Evolutionary conservation across 2,113 vertebrate species (phyloP).

Genomic region (Myotis lucifugus): DNA sequence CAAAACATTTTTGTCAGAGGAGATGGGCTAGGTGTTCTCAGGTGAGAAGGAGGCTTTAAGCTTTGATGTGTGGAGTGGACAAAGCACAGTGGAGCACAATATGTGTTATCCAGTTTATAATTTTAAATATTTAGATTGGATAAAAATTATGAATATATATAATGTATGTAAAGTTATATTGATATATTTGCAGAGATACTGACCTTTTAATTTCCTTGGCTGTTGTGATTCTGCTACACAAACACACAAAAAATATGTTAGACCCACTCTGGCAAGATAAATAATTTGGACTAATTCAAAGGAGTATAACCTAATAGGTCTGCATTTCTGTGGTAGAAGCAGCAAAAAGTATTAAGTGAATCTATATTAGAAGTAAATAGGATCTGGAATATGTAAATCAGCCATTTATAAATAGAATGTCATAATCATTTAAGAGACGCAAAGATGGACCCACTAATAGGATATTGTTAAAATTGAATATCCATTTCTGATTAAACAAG

Average conservation of each 20-base stretch:
- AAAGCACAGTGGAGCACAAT: neutral
- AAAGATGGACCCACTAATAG: neutral
- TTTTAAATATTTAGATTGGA: neutral
- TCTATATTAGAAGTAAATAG: neutral
- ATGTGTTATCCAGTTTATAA: neutral
- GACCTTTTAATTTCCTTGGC: neutral
- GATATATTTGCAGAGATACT: neutral
- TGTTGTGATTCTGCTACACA: neutral
- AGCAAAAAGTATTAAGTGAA: neutral
- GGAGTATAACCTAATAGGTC: neutral
- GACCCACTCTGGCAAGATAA: neutral
- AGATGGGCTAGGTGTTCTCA: neutral
- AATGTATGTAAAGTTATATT: neutral
- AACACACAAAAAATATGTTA: neutral
- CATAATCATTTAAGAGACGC: neutral
- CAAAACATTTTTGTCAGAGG: neutral
- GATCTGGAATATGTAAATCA: neutral
- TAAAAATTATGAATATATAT: neutral
- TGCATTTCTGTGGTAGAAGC: neutral
- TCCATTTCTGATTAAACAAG: slow-evolving; percentile 24
- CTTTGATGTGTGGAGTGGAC: neutral
- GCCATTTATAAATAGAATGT: neutral
- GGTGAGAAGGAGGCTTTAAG: neutral
- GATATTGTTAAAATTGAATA: slow-evolving; percentile 42
- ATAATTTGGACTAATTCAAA: neutral